Percentiles rank a stretch among this genome's conserved stretches.
phyloP scores from a whole-genome alignment of 1,140 invertebrate species.

The Phymastichus coffea region DNA sequence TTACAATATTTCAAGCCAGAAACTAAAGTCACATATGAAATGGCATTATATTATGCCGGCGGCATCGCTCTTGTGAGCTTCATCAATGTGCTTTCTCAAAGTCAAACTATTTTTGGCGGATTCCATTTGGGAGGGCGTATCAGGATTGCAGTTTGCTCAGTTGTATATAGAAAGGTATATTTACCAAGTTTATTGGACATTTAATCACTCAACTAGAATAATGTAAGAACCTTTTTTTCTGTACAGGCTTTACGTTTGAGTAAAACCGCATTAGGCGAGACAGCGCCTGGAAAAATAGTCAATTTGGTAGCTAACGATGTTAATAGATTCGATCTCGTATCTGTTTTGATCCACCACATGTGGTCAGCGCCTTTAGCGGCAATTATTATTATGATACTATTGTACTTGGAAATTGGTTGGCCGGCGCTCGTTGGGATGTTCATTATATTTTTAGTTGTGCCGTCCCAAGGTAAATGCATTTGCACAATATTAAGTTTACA shows the following conservation, averaged over 20 bases:
- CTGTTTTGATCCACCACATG: slow-evolving; percentile 60
- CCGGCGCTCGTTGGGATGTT: slow-evolving; percentile 67
- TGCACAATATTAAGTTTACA: too few relatives aligned
- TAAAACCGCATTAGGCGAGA: slow-evolving; percentile 66
- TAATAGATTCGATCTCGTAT: slow-evolving; percentile 62
- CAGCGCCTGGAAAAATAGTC: slow-evolving; percentile 78
- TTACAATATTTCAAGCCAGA: slow-evolving; percentile 54
- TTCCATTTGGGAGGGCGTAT: slow-evolving; percentile 62
- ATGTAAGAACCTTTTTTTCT: background rate
- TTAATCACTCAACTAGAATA: background rate
- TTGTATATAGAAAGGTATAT: slow-evolving; percentile 64
- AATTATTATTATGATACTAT: slow-evolving; percentile 60
- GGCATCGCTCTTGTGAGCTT: slow-evolving; percentile 58
- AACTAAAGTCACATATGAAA: slow-evolving; percentile 36
- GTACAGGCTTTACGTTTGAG: slow-evolving; percentile 59
- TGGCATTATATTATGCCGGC: slow-evolving; percentile 58
- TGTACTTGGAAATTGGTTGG: slow-evolving; percentile 63
- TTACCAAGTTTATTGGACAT: background rate
- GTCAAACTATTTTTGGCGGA: slow-evolving; percentile 61
- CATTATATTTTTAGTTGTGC: slow-evolving; percentile 67
- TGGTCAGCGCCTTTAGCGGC: slow-evolving; percentile 66
- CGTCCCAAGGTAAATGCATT: slow-evolving; percentile 63
- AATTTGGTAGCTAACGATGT: slow-evolving; percentile 79
- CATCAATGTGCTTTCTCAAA: slow-evolving; percentile 54
- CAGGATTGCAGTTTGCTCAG: slow-evolving; percentile 60